phyloP scores from a whole-genome alignment of 1,140 invertebrate genomes.

The Drosophila baimaii region DNA sequence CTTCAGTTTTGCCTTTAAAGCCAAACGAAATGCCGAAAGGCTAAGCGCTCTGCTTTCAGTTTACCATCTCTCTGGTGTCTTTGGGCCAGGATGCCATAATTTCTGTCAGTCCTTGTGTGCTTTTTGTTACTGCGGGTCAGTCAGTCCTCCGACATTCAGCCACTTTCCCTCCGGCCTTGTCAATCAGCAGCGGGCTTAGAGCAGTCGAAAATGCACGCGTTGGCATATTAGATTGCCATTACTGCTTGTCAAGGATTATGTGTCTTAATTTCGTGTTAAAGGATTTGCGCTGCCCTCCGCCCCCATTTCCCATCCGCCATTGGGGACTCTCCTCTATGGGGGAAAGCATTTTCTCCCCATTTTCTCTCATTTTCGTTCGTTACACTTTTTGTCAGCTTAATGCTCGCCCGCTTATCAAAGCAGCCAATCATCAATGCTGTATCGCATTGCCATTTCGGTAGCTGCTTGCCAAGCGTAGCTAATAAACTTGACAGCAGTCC shows the following conservation, averaged over 20 bases:
- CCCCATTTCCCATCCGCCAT: conserved; percentile 15
- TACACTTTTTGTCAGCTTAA: conserved; percentile 80
- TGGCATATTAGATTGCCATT: conserved; percentile 83
- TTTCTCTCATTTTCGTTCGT: conserved; percentile 65
- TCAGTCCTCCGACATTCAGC: conserved; percentile 22
- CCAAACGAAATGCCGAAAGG: conserved; percentile 59
- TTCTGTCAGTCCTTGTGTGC: conserved; percentile 28
- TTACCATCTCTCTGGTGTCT: conserved; percentile 25
- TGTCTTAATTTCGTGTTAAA: conserved; percentile 82
- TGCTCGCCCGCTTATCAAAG: conserved; percentile 72
- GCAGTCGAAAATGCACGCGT: conserved; percentile 75
- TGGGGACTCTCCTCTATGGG: neutral
- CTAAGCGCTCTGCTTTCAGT: conserved; percentile 45
- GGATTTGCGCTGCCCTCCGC: conserved; percentile 68
- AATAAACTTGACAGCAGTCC: conserved; percentile 71
- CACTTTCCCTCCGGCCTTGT: conserved; percentile 44
- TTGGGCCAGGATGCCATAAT: conserved; percentile 50
- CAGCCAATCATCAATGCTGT: conserved; percentile 80
- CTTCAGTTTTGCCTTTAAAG: conserved; percentile 38
- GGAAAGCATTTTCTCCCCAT: conserved; percentile 24
- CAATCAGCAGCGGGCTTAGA: conserved; percentile 69
- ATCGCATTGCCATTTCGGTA: conserved; percentile 53
- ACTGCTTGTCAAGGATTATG: conserved; percentile 80
- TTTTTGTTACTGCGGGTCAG: conserved; percentile 12
- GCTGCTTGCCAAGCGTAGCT: conserved; percentile 57